Evolutionary conservation across 2,888 invertebrate genomes (phyloP).

Genomic region (Aethes cnicana): DNA sequence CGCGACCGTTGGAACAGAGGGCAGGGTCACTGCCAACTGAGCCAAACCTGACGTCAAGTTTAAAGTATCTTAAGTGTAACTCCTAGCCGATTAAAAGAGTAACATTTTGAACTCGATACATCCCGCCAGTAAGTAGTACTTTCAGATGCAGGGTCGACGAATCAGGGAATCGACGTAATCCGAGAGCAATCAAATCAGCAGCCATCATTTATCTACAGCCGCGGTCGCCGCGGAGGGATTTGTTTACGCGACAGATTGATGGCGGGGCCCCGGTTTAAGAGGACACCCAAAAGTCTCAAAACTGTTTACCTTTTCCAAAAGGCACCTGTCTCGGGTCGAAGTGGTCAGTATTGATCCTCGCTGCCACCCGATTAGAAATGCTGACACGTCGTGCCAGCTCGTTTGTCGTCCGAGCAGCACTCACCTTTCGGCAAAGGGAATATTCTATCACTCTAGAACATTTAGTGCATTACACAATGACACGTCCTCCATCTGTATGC

Average conservation of each 20-base stretch:
- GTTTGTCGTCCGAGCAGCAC: slow-evolving; percentile 11
- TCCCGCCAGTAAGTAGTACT: too few relatives aligned
- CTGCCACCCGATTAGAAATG: slow-evolving; percentile 6
- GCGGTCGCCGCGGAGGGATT: slow-evolving; percentile 22
- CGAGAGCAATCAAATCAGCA: slow-evolving; percentile 24
- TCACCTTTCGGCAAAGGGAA: slow-evolving; percentile 21
- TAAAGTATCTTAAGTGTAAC: too few relatives aligned
- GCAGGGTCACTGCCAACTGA: too few relatives aligned
- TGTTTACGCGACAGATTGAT: slow-evolving; percentile 27
- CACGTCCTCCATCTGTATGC: not conserved
- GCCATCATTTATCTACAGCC: slow-evolving; percentile 24
- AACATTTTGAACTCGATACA: too few relatives aligned
- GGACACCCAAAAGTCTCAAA: slow-evolving; percentile 1
- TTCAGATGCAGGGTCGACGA: too few relatives aligned
- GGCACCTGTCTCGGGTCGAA: not conserved
- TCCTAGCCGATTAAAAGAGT: too few relatives aligned
- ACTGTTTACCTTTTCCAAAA: not conserved
- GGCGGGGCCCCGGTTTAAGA: slow-evolving; percentile 2
- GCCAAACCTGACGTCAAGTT: too few relatives aligned
- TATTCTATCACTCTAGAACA: slow-evolving; percentile 8
- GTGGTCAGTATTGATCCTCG: slow-evolving; percentile 6
- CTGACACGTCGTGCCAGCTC: slow-evolving; percentile 3
- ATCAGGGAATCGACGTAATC: slow-evolving; percentile 13
- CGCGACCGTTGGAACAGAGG: too few relatives aligned
- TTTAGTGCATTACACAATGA: too few relatives aligned